A percentile compares a stretch with the other conserved stretches of the same genome.
Evolutionary conservation across 2,797 vertebrate species (phyloP).

Genomic region (Leuciscus waleckii): DNA sequence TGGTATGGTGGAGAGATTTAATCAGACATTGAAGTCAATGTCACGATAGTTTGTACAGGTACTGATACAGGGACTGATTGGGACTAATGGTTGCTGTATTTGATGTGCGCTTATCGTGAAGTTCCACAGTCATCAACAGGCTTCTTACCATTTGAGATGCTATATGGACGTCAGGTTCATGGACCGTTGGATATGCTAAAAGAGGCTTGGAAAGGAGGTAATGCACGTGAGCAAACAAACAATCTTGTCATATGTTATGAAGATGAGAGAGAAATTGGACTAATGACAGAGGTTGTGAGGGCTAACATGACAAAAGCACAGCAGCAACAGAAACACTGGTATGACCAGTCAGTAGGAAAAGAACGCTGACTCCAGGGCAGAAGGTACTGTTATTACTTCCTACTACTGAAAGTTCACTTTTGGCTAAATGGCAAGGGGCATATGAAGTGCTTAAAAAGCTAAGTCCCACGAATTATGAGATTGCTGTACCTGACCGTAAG

Average conservation of each 20-base stretch:
- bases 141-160: background rate
- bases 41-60: background rate
- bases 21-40: background rate
- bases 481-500: background rate
- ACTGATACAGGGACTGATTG: background rate
- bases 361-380: background rate
- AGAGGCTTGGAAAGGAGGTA: background rate
- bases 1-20: background rate
- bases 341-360: background rate
- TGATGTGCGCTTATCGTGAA: background rate
- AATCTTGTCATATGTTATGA: too few relatives aligned
- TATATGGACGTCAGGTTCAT: background rate
- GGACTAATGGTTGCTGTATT: background rate
- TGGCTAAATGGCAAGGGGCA: slow-evolving; percentile 3
- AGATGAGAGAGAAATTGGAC: too few relatives aligned
- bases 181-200: background rate
- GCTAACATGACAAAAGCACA: background rate
- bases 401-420: background rate
- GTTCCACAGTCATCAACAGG: background rate
- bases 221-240: background rate
- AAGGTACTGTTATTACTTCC: background rate
- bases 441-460: background rate
- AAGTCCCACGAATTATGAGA: background rate
- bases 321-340: background rate
- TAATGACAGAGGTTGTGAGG: background rate